Evolutionary conservation across 2,113 vertebrate species (phyloP).

Genomic region (Colinus virginianus): DNA sequence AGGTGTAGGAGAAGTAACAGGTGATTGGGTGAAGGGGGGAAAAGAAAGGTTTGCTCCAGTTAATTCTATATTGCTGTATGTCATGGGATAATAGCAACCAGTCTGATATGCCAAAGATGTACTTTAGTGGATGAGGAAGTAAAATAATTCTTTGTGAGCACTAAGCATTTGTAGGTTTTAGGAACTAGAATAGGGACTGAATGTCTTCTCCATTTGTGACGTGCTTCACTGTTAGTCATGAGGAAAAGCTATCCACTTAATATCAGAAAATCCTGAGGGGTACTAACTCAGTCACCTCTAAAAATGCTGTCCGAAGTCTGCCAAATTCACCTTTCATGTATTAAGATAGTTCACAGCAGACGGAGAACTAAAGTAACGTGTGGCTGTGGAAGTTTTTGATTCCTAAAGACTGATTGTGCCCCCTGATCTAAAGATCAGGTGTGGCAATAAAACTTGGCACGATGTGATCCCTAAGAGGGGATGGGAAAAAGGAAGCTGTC

Average conservation of each 20-base stretch:
- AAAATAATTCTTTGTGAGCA: not conserved
- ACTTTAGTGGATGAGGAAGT: not conserved
- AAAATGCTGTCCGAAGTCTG: not conserved
- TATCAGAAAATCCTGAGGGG: not conserved
- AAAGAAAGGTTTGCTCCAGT: rapidly evolving
- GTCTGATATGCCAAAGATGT: not conserved
- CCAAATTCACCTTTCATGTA: not conserved
- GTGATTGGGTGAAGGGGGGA: rapidly evolving
- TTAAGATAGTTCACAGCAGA: not conserved
- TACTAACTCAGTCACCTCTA: not conserved
- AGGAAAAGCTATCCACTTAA: not conserved
- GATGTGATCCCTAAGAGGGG: not conserved
- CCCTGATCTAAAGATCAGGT: not conserved
- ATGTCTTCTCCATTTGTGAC: not conserved
- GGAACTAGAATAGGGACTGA: not conserved
- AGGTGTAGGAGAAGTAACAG: not conserved
- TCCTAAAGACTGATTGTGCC: not conserved
- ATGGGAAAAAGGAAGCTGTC: not conserved
- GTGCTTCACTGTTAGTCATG: not conserved
- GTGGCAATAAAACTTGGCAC: not conserved
- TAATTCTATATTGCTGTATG: not conserved
- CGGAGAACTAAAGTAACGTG: not conserved
- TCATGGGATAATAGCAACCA: not conserved
- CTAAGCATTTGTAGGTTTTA: not conserved
- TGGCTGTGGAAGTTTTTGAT: not conserved